Conservation (phyloP, 2,113 vertebrate species). For the Platichthys flesus region DNA sequence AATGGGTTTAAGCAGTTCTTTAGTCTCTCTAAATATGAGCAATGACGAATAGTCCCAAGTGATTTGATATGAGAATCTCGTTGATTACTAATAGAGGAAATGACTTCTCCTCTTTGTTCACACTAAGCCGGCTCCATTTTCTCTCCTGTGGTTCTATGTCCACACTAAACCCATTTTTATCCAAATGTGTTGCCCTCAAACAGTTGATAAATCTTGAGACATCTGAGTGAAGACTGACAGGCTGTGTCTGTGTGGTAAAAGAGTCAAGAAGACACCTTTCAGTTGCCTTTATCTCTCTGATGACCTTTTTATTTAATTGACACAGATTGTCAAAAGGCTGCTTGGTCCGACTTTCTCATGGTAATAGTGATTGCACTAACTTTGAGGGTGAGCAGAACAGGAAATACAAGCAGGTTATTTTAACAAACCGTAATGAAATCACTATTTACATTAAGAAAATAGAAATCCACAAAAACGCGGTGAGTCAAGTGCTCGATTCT, state of each 20-base stretch:
- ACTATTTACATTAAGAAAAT: background rate
- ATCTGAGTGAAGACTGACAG: background rate
- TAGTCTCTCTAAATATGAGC: constrained; percentile 23
- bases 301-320: background rate
- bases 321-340: background rate
- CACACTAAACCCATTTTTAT: background rate
- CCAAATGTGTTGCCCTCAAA: too few species aligned
- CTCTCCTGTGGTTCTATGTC: too few species aligned
- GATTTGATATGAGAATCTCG: too few species aligned
- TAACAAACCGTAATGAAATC: background rate
- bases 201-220: too few species aligned
- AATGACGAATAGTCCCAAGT: background rate
- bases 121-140: background rate
- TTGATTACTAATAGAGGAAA: background rate
- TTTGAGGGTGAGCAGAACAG: background rate
- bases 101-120: background rate
- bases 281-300: background rate
- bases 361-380: background rate
- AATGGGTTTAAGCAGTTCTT: constrained; percentile 12
- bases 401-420: background rate
- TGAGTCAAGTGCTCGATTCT: background rate
- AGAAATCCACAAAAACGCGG: background rate
- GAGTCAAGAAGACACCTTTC: background rate
- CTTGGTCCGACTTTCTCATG: too few species aligned
- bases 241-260: background rate